Evolutionary conservation across 2,888 invertebrate genomes (phyloP).

Genomic region (Andricus quercusramuli): DNA sequence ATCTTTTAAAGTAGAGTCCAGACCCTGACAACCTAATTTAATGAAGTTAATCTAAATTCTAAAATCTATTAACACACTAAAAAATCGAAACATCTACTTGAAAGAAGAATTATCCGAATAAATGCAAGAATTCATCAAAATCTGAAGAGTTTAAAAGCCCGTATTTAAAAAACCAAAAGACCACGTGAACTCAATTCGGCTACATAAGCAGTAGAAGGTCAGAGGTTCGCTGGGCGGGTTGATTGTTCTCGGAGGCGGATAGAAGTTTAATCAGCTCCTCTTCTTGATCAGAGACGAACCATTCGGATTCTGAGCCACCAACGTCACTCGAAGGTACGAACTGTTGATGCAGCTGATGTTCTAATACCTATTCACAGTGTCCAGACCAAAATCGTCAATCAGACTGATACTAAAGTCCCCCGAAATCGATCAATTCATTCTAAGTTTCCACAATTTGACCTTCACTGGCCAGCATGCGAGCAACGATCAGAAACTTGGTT

Average conservation of each 20-base stretch:
- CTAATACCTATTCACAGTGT: slow-evolving; percentile 72
- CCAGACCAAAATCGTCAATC: slow-evolving; percentile 74
- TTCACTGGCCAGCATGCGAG: slow-evolving; percentile 53
- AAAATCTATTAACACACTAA: background rate
- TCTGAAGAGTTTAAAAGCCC: background rate
- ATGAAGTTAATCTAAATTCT: background rate
- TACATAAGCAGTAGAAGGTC: slow-evolving; percentile 73
- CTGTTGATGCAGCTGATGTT: slow-evolving; percentile 74
- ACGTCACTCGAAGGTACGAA: slow-evolving; percentile 70
- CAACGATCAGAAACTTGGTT: slow-evolving; percentile 39
- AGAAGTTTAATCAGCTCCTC: slow-evolving; percentile 88
- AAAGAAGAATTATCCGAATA: background rate
- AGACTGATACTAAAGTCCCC: slow-evolving; percentile 72
- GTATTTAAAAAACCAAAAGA: background rate
- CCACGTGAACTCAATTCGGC: background rate
- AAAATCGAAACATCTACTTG: background rate
- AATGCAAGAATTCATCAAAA: background rate
- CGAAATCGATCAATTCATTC: slow-evolving; percentile 49
- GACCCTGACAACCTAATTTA: background rate
- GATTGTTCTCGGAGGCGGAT: slow-evolving; percentile 80
- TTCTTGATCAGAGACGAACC: slow-evolving; percentile 89
- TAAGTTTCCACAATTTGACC: slow-evolving; percentile 47
- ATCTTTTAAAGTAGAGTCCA: background rate
- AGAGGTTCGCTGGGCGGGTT: slow-evolving; percentile 70
- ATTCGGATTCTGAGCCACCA: slow-evolving; percentile 86